Conservation (phyloP, 2,113 vertebrate species). For the Accipiter virgatus region DNA sequence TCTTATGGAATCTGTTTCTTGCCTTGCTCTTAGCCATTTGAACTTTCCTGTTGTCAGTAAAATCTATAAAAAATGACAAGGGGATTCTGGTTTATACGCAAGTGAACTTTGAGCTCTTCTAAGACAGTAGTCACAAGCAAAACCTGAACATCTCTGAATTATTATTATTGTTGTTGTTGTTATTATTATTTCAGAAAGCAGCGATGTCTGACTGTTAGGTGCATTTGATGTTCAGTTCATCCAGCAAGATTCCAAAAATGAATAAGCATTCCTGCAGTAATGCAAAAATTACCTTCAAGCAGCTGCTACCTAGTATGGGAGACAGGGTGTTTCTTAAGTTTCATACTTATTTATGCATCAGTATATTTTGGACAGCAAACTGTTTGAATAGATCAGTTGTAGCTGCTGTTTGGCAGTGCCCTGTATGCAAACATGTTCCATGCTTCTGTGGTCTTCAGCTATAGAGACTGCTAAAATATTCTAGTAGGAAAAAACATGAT, state of each 20-base stretch:
- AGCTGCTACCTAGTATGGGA: background rate
- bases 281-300: background rate
- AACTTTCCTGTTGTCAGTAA: conserved; percentile 71
- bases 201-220: background rate
- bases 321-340: background rate
- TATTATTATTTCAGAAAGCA: background rate
- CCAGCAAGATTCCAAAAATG: background rate
- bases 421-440: background rate
- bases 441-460: background rate
- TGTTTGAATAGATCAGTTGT: background rate
- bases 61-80: conserved; percentile 75
- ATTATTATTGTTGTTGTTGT: background rate
- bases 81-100: background rate
- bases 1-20: conserved; percentile 63
- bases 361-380: background rate
- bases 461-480: background rate
- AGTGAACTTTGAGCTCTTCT: conserved; percentile 41
- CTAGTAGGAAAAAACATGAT: background rate
- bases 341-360: background rate
- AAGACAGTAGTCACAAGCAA: conserved; percentile 29
- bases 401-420: background rate
- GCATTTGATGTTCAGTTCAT: background rate
- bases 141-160: background rate
- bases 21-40: conserved; percentile 67
- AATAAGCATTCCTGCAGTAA: background rate